Evolutionary conservation across 2,888 invertebrate species (phyloP).

Genomic region (Epinotia brunnichana): DNA sequence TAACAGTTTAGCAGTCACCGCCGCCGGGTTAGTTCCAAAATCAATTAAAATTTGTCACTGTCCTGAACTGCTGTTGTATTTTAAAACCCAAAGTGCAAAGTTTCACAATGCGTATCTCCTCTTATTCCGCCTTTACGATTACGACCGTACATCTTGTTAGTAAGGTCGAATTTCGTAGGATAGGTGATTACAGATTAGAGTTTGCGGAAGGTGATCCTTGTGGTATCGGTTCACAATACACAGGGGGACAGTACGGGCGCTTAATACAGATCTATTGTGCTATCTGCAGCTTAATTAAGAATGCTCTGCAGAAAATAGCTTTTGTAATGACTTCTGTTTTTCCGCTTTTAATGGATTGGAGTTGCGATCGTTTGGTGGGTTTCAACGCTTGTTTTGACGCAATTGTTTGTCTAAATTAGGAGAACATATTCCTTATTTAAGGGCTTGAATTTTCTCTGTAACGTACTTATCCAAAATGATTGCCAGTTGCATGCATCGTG

Average conservation of each 20-base stretch:
- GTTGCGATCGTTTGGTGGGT: neutral
- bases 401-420: neutral
- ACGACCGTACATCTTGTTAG: neutral
- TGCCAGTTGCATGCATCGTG: too few relatives aligned
- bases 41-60: constrained; percentile 42
- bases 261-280: constrained; percentile 43
- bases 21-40: constrained; percentile 31
- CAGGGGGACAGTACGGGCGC: constrained; percentile 29
- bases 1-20: constrained; percentile 3
- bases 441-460: neutral
- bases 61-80: constrained; percentile 28
- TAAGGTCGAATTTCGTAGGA: constrained; percentile 1
- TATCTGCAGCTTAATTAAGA: constrained; percentile 43
- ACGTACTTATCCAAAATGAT: neutral
- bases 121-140: neutral
- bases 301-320: constrained; percentile 36
- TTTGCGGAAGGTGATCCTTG: neutral
- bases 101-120: neutral
- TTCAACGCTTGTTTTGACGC: neutral
- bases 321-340: constrained; percentile 37
- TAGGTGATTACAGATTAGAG: neutral
- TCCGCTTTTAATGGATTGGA: constrained; percentile 17
- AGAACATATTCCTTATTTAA: neutral
- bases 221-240: constrained; percentile 31
- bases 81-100: constrained; percentile 17